phyloP scores from a whole-genome alignment of 1,140 invertebrate genomes.

The Ceratina calcarata region DNA sequence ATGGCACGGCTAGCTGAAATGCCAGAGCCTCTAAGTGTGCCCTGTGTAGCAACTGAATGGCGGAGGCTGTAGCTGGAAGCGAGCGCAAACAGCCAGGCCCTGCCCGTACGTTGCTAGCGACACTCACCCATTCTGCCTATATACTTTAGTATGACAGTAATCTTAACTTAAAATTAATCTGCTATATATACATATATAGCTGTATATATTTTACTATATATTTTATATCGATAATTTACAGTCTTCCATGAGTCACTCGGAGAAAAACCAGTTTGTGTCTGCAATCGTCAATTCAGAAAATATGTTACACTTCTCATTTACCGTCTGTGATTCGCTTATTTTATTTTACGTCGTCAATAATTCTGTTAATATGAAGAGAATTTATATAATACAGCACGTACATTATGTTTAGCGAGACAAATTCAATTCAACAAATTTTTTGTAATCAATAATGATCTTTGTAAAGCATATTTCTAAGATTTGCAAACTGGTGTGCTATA shows the following conservation, averaged over 20 bases:
- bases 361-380: too few relatives aligned
- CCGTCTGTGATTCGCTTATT: not conserved
- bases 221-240: constrained; percentile 10
- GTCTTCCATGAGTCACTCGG: not conserved
- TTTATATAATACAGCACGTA: too few relatives aligned
- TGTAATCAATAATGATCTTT: constrained; percentile 3
- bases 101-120: constrained; percentile 79
- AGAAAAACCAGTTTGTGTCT: not conserved
- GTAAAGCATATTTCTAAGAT: constrained; percentile 10
- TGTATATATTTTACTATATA: not conserved
- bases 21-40: constrained; percentile 74
- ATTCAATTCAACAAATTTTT: not conserved
- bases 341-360: too few relatives aligned
- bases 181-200: constrained; percentile 50
- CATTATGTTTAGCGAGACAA: too few relatives aligned
- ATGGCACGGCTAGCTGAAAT: constrained; percentile 68
- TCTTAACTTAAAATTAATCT: constrained; percentile 64
- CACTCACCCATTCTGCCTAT: constrained; percentile 75
- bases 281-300: constrained; percentile 23
- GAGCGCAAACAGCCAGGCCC: constrained; percentile 79
- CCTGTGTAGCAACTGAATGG: constrained; percentile 77
- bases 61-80: constrained; percentile 78
- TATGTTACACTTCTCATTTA: not conserved
- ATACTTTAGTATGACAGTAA: constrained; percentile 75
- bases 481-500: not conserved